Base-by-base conservation (phyloP, 2,888 invertebrate genomes). In the Hemicrepidius hirtus region DNA sequence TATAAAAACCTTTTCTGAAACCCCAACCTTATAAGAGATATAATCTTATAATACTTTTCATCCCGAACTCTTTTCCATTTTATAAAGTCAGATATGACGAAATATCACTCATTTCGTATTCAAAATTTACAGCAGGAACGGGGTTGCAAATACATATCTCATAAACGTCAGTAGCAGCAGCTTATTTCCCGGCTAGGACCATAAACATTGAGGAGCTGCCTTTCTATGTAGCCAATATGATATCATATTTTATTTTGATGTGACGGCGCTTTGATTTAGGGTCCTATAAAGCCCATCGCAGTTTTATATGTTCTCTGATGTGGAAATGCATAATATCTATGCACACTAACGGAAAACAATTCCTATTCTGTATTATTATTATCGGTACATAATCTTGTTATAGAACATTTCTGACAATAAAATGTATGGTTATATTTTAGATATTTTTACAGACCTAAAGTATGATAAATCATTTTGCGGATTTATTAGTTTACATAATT, bases 241-340 rank as follows among this genome's bases (percentile, higher is more conserved):
- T 83, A 81, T 83, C 82, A 84, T 85, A 85, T 85, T 84, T 84
- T 84, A 84, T 83, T 83, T 83, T 84, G 84, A 84, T 85, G 85
- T 84, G 85, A 84, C 84, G 80, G 78, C 77, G 79, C 79, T 82
- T 83, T 84, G 84, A 85, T 85, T 85, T 85, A 84, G 82, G 82
- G 79, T 79, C 79, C 82, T 81, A 84, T 84, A 84, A 85, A 84
- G 82, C 77, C 82, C 81, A 81, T 81, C 82, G 81, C 78, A 74
- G 79, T 80, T 81, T 82, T 82, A 81, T 81, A 77, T 79, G 76
- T 75, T 79, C 74, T 73, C 74, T 73, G 75, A 77, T 75, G 76
- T 77, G 75, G 78, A 79, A 77, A 80, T 76, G 75, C 77, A 75
- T 75, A 78, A 79, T 77, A 76, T 78, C 74, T 71, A 65, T 69